Evolutionary conservation across 2,888 invertebrate genomes (phyloP), one percentile per base, ranked within the genome.

Genomic region (Leptothorax acervorum): DNA sequence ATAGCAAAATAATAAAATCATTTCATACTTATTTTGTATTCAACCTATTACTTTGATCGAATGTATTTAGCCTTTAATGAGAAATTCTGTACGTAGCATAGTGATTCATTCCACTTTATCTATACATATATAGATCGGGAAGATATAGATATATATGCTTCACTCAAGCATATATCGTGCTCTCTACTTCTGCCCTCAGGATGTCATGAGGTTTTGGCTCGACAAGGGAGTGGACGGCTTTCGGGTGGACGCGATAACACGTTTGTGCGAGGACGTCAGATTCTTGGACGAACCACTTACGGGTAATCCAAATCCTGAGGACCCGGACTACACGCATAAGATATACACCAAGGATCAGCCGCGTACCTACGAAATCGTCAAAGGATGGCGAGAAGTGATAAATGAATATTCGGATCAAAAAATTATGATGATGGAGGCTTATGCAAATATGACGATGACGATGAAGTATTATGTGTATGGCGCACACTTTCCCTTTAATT

Each of bases 141-240:
- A 51, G 35, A 0, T 45, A n/a, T 23, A 63, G 23, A 23, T 23
- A 23, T 23, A 28, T 4, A 35, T 62, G 15, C 15, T 31, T 57
- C 23, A 57, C 6, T 28, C 12, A 23, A 55, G 2, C 23, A n/a
- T 55, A 57, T 51, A 45, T n/a, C 35, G 12, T 39, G 8, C 15
- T 75, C 5, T 63, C 62, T 55, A 42, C 31, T n/a, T 0, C 39
- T 78, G 66, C n/a, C 12, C 23, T 9, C 84, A 97, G 97, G 96
- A 96, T 23, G 95, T 97, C 0, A 92, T 98, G 45, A 96, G 95
- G 89, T 98, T 97, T 92, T 99, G 99, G 99, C 93, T 99, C 60
- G 96, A 97, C 81, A 96, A 97, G 92, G 98, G 98, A 0, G 96
- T 98, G 0, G 97, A 98, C 92, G 99, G 99, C 0, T 98, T 99